These are phyloP conservation scores for Crossaster papposus DNA, from an alignment of 53 echinoderm and acorn worm genomes.

Conservation along the genomic window DNA sequence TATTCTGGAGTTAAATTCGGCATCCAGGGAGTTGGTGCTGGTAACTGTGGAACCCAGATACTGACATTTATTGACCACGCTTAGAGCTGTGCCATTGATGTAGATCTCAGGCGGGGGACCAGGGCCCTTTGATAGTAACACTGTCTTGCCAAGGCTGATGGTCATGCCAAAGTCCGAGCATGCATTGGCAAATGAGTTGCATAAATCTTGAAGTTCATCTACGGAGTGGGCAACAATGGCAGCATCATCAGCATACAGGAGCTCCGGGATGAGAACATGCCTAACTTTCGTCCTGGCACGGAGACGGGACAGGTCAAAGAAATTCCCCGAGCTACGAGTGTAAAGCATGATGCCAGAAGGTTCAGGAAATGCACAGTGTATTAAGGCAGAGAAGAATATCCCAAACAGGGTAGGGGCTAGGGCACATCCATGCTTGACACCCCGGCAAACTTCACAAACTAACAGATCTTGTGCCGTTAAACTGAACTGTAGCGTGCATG, in stretches of 20 bases:
- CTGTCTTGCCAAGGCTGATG: conserved; percentile 14
- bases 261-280: not conserved
- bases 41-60: too few relatives aligned
- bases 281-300: not conserved
- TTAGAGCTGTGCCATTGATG: too few relatives aligned
- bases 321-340: conserved; percentile 14
- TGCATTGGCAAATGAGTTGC: too few relatives aligned
- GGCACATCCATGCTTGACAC: conserved; percentile 39
- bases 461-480: conserved; percentile 34
- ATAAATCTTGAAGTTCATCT: conserved; percentile 3
- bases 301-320: not conserved
- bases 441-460: not conserved
- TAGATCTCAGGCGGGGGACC: not conserved
- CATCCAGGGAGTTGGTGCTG: conserved; percentile 23
- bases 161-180: too few relatives aligned
- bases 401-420: too few relatives aligned
- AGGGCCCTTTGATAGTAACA: not conserved
- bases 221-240: too few relatives aligned
- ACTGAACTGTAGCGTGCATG: conserved; percentile 34
- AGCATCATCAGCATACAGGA: conserved; percentile 26
- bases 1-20: conserved; percentile 30
- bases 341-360: conserved; percentile 35
- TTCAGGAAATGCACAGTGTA: conserved; percentile 25
- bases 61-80: too few relatives aligned
- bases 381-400: conserved; percentile 4